Evolutionary conservation across 2,888 invertebrate genomes (phyloP).

Genomic region (Myathropa florea): DNA sequence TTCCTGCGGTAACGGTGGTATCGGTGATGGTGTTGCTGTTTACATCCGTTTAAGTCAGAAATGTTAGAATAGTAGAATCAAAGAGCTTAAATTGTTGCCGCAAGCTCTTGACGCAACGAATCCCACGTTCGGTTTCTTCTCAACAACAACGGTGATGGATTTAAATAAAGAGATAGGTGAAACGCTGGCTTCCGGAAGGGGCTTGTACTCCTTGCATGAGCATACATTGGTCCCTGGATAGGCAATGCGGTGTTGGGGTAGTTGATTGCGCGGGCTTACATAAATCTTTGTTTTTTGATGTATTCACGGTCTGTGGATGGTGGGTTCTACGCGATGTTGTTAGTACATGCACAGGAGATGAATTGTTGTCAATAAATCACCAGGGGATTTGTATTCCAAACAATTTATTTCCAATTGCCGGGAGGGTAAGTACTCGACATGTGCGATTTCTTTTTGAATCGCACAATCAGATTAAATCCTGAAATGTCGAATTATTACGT

Average conservation of each 20-base stretch:
- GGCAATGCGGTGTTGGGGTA: conserved; percentile 23
- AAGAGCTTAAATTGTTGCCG: conserved; percentile 51
- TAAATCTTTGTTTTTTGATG: conserved; percentile 35
- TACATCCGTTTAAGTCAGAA: conserved; percentile 34
- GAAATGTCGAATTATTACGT: neutral
- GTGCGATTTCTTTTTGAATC: conserved; percentile 26
- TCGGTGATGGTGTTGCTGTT: conserved; percentile 23
- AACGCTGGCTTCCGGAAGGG: conserved; percentile 2
- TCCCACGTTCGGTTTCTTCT: neutral
- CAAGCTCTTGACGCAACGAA: conserved; percentile 7
- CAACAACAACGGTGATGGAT: conserved; percentile 1
- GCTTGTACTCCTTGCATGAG: conserved; percentile 2
- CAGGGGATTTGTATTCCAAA: conserved; percentile 55
- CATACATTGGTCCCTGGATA: conserved; percentile 20
- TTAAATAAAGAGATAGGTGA: conserved; percentile 31
- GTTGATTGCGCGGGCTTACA: conserved; percentile 30
- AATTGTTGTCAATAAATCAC: conserved; percentile 64
- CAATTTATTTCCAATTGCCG: conserved; percentile 62
- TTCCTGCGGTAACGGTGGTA: conserved; percentile 3
- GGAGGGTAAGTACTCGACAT: conserved; percentile 18
- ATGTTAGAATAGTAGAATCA: conserved; percentile 32
- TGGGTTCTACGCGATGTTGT: neutral
- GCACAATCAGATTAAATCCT: conserved; percentile 46
- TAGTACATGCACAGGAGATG: conserved; percentile 24
- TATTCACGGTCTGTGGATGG: conserved; percentile 14